Evolutionary conservation across 2,113 vertebrate species (phyloP).

Genomic region (Rhinogobius similis): DNA sequence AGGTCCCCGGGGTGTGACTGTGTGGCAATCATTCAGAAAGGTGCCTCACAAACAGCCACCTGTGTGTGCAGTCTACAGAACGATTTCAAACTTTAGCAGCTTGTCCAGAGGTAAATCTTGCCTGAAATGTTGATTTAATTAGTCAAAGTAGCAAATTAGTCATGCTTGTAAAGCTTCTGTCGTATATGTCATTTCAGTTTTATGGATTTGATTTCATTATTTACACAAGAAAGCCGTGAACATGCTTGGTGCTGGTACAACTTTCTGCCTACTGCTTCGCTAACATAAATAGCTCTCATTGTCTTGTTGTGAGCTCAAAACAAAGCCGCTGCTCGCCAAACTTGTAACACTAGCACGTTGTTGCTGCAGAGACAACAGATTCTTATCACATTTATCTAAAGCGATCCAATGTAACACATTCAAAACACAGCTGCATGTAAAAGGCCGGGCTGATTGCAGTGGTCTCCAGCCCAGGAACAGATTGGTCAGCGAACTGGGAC

Average conservation of each 20-base stretch:
- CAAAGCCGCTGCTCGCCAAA: slow-evolving; percentile 36
- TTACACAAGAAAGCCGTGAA: background rate
- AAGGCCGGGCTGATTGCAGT: slow-evolving; percentile 53
- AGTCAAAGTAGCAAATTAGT: background rate
- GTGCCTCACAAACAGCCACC: slow-evolving; percentile 12
- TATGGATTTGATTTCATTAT: background rate
- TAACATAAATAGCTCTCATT: slow-evolving; percentile 38
- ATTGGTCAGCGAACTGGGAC: slow-evolving; percentile 65
- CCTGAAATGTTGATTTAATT: background rate
- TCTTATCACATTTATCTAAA: slow-evolving; percentile 14
- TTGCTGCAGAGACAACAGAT: slow-evolving; percentile 35
- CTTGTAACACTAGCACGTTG: slow-evolving; percentile 27
- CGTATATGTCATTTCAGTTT: background rate
- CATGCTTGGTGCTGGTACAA: slow-evolving; percentile 6
- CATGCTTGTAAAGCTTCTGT: background rate
- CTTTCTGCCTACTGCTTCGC: slow-evolving; percentile 43
- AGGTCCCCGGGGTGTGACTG: slow-evolving; percentile 38
- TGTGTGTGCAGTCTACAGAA: slow-evolving; percentile 28
- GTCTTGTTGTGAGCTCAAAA: slow-evolving; percentile 23
- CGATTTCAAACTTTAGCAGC: slow-evolving; percentile 7
- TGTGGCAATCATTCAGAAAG: slow-evolving; percentile 17
- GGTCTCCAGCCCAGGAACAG: slow-evolving; percentile 55
- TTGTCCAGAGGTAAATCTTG: background rate
- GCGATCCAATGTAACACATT: slow-evolving; percentile 25
- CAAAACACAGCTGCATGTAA: slow-evolving; percentile 25